These are phyloP conservation scores for Odocoileus hemionus DNA, from an alignment of 2,113 vertebrate genomes.

Conservation along the genomic window DNA sequence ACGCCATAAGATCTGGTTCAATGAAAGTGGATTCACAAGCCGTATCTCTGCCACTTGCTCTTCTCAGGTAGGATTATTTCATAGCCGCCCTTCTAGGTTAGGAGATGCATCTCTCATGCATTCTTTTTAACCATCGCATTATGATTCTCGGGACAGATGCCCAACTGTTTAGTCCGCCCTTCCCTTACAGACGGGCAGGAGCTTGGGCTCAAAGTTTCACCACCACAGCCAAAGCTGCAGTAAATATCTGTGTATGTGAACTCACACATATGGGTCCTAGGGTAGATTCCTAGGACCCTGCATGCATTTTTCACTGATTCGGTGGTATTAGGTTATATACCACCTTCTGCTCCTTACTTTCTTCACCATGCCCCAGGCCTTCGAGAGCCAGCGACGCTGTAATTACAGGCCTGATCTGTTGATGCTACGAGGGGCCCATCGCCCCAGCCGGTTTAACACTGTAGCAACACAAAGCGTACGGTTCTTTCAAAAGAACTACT, in stretches of 20 bases:
- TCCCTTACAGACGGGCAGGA: rapidly evolving
- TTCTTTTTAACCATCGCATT: neutral
- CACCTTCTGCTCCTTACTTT: neutral
- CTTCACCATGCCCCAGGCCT: neutral
- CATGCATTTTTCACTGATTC: neutral
- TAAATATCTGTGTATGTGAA: neutral
- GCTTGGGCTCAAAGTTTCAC: neutral
- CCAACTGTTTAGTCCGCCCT: too few relatives aligned
- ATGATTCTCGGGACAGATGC: neutral
- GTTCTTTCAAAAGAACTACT: neutral
- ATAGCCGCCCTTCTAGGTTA: neutral
- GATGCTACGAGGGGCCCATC: neutral
- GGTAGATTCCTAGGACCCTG: neutral
- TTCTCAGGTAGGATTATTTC: neutral
- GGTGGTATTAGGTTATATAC: neutral
- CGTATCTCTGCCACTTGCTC: neutral
- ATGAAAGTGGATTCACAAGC: neutral
- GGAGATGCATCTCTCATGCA: neutral
- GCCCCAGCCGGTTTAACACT: too few relatives aligned
- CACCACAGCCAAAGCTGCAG: neutral
- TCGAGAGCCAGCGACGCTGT: rapidly evolving
- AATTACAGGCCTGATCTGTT: neutral
- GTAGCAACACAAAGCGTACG: neutral
- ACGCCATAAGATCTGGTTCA: neutral
- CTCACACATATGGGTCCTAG: neutral